These are phyloP conservation scores for Strix uralensis DNA, from an alignment of 2,113 vertebrate species.

Conservation along the genomic window DNA sequence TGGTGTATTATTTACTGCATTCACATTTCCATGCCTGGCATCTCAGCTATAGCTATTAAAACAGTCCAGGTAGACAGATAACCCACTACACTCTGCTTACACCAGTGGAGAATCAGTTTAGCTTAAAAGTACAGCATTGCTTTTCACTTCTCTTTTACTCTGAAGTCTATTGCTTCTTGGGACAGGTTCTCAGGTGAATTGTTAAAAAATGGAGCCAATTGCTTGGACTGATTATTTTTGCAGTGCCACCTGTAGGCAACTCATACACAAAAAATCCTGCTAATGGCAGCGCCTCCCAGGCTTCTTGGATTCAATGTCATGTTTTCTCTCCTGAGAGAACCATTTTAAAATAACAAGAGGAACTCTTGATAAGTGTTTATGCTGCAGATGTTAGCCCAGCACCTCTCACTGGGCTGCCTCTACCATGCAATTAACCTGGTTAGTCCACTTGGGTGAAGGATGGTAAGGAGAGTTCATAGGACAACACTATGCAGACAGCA, in stretches of 20 bases:
- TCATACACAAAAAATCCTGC: not conserved
- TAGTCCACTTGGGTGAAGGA: slow-evolving; percentile 7
- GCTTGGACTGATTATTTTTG: not conserved
- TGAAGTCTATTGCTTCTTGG: not conserved
- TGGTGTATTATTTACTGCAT: not conserved
- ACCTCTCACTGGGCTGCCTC: not conserved
- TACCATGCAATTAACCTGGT: slow-evolving; percentile 31
- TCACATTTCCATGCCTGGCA: not conserved
- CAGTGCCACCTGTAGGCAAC: not conserved
- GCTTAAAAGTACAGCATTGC: not conserved
- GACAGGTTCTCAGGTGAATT: not conserved
- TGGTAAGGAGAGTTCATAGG: not conserved
- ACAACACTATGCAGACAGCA: not conserved
- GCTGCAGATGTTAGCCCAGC: slow-evolving; percentile 8
- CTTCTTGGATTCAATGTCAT: not conserved
- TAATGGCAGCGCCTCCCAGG: not conserved
- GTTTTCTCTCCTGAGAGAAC: not conserved
- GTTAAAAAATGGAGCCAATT: not conserved
- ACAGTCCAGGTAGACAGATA: not conserved
- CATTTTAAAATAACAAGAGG: slow-evolving; percentile 10
- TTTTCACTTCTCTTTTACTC: not conserved
- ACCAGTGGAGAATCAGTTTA: not conserved
- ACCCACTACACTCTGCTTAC: not conserved
- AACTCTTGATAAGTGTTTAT: slow-evolving; percentile 26
- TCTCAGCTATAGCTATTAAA: not conserved